A percentile compares a stretch with the other conserved stretches of the same genome.
Conservation (phyloP, 1,140 invertebrate genomes). For the Lethrus apterus region DNA sequence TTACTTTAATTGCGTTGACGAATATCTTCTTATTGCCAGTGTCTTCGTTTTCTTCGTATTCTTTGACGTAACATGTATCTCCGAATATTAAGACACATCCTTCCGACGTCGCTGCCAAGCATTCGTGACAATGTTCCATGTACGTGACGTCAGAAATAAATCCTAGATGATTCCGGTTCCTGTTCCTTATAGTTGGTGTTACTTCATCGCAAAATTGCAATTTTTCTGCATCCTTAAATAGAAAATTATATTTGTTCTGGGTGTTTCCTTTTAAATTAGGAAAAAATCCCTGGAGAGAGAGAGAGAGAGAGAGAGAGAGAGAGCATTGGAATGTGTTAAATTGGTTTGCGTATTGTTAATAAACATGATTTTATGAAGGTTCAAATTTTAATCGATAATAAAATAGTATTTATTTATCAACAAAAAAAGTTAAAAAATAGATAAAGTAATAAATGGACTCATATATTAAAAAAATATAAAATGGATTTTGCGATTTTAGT, state of each 20-base stretch:
- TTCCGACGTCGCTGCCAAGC: conserved; percentile 21
- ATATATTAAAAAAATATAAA: too few relatives aligned
- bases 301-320: too few relatives aligned
- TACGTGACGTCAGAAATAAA: conserved; percentile 27
- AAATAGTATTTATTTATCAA: too few relatives aligned
- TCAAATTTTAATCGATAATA: too few relatives aligned
- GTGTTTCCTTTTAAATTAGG: too few relatives aligned
- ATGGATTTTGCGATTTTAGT: too few relatives aligned
- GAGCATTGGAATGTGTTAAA: too few relatives aligned
- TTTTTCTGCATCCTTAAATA: conserved; percentile 19
- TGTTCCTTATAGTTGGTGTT: conserved; percentile 21
- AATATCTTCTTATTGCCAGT: conserved; percentile 27
- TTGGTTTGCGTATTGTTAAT: background rate
- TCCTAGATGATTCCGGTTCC: conserved; percentile 21
- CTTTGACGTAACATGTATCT: conserved; percentile 26
- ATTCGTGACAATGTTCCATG: conserved; percentile 29
- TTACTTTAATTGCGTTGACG: conserved; percentile 31
- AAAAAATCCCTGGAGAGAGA: too few relatives aligned
- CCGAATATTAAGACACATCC: conserved; percentile 32
- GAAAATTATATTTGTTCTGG: too few relatives aligned
- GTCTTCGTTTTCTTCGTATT: conserved; percentile 20
- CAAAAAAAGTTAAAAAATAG: too few relatives aligned
- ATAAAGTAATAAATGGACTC: too few relatives aligned
- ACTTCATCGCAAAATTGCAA: conserved; percentile 15
- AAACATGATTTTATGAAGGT: too few relatives aligned